These are phyloP conservation scores for Steinernema khuongi DNA, from an alignment of 1,140 invertebrate species.

Conservation along the genomic window DNA sequence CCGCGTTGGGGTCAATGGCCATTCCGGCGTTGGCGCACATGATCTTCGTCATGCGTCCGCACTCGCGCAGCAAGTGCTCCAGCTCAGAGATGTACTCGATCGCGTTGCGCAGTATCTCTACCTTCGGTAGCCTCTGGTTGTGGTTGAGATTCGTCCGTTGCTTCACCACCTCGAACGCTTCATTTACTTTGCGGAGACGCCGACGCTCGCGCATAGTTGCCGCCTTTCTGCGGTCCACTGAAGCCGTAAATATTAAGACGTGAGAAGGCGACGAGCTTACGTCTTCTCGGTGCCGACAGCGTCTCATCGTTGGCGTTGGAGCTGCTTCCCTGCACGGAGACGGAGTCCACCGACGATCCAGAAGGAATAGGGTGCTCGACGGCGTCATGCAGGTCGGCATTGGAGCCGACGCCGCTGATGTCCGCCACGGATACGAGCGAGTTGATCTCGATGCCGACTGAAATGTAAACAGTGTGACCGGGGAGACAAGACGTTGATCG, in stretches of 20 bases:
- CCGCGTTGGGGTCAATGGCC: conserved; percentile 3
- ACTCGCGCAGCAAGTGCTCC: conserved; percentile 64
- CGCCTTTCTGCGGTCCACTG: conserved; percentile 87
- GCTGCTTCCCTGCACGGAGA: conserved; percentile 16
- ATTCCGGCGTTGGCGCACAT: conserved; percentile 44
- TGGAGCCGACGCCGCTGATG: not conserved
- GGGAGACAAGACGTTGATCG: not conserved
- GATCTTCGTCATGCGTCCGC: conserved; percentile 52
- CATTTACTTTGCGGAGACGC: conserved; percentile 88
- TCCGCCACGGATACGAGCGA: conserved; percentile 2
- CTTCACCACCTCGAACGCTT: conserved; percentile 91
- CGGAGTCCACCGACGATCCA: not conserved
- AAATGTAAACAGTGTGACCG: not conserved
- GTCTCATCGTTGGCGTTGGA: conserved; percentile 4
- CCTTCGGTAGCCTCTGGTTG: conserved; percentile 88
- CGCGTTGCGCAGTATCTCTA: conserved; percentile 89
- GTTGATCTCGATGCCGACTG: conserved; percentile 17
- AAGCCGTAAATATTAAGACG: conserved; percentile 61
- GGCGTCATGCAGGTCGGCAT: not conserved
- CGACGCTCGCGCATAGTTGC: conserved; percentile 87
- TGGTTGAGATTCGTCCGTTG: conserved; percentile 84
- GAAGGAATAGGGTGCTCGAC: conserved; percentile 18
- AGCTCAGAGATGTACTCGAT: conserved; percentile 95
- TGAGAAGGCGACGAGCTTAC: conserved; percentile 4
- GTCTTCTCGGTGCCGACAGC: not conserved